Evolutionary conservation across 2,888 invertebrate species (phyloP), one percentile per base, ranked within the genome.

Genomic region (Rhagonycha lutea): DNA sequence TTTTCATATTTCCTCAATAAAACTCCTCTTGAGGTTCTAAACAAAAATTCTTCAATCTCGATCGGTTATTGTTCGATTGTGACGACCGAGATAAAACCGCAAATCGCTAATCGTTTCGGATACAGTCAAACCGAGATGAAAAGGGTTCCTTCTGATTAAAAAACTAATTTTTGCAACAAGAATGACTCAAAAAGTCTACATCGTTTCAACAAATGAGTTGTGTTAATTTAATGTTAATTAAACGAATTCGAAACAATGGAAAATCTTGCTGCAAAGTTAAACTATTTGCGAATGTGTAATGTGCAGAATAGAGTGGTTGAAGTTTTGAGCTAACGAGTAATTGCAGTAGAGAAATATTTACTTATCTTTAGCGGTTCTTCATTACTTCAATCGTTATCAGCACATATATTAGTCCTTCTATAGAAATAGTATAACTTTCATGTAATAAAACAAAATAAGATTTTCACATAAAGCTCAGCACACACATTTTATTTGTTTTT

Each of bases 221-320:
- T 65, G 26, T 65, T 65, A 65, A 65, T 65, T 65, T 26, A 65
- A 65, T 24, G 63, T 65, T 65, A 65, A 65, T 65, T 65, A 65
- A 65, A 65, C 26, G 14, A 26, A 65, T 65, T 65, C 26, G 26
- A 65, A 23, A 65, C 26, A 65, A 65, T 65, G 26, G 63, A 65
- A 63, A 65, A 23, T 26, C 1, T 7, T 65, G 24, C 24, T 24
- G 24, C 63, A 3, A 23, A 65, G 12, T 24, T 12, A 10, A 65
- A 12, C 26, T 65, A n/a, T 24, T 26, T 65, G 26, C 23, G 63
- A 26, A 65, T 65, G 23, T 65, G 24, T 65, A 23, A 65, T 65
- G 8, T 65, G 63, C 11, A 65, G 14, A 65, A 65, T 65, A 12
- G 23, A 65, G 63, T 65, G 63, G 63, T 26, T 24, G 3, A 24